These are phyloP conservation scores for Oenanthe melanoleuca DNA, from an alignment of 2,113 vertebrate species.

Conservation along the genomic window DNA sequence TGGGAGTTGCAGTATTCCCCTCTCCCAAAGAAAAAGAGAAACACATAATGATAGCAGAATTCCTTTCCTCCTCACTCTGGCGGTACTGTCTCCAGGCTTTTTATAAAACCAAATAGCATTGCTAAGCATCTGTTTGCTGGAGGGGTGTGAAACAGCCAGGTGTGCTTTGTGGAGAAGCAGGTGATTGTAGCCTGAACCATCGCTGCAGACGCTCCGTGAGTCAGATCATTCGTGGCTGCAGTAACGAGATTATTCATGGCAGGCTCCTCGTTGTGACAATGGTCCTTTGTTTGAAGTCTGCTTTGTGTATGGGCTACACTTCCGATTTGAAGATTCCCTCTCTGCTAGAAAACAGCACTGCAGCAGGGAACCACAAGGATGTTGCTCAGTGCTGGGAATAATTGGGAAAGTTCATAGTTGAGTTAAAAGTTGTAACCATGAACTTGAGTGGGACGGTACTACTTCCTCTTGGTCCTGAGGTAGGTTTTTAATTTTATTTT, in stretches of 20 bases:
- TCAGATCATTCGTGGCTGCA: background rate
- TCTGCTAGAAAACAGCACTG: background rate
- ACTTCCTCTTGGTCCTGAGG: background rate
- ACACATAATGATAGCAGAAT: background rate
- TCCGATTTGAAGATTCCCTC: background rate
- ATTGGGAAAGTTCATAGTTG: background rate
- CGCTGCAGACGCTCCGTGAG: background rate
- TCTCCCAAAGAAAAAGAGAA: background rate
- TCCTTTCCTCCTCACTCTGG: background rate
- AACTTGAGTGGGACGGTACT: background rate
- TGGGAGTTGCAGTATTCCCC: rapidly evolving
- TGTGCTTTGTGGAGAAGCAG: background rate
- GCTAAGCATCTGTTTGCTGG: background rate
- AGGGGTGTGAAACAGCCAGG: background rate
- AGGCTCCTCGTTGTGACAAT: background rate
- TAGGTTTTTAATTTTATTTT: background rate
- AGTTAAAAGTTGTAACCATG: background rate
- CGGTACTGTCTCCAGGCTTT: background rate
- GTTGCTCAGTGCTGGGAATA: conserved; percentile 30
- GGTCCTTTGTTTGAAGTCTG: background rate
- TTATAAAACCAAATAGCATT: background rate
- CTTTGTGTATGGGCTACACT: background rate
- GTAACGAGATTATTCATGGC: background rate
- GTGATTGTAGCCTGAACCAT: background rate
- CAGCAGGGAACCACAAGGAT: background rate